Evolutionary conservation across 1,140 invertebrate species (phyloP).

Genomic region (Samia ricini): DNA sequence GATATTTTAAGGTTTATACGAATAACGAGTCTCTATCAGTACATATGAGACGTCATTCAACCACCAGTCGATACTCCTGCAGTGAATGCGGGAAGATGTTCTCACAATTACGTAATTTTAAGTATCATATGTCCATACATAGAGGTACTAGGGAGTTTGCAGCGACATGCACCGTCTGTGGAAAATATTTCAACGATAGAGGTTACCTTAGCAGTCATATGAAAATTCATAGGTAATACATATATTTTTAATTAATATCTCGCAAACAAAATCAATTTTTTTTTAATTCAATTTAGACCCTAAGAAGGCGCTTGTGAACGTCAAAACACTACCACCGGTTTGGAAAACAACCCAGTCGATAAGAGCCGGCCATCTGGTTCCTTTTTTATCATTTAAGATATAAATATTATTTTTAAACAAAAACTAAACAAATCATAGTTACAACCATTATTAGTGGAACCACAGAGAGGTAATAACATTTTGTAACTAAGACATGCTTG

Average conservation of each 20-base stretch:
- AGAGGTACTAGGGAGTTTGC: constrained; percentile 87
- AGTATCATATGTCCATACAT: constrained; percentile 86
- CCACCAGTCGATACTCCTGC: constrained; percentile 82
- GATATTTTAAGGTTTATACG: constrained; percentile 37
- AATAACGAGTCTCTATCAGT: constrained; percentile 25
- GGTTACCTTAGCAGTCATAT: constrained; percentile 88
- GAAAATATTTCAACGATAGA: constrained; percentile 87
- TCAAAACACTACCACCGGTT: no score
- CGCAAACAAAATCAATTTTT: no score
- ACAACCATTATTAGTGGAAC: no score
- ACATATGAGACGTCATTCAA: constrained; percentile 37
- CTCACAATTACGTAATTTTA: constrained; percentile 86
- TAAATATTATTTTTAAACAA: no score
- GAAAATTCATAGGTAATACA: constrained; percentile 84
- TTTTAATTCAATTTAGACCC: no score
- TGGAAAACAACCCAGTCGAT: no score
- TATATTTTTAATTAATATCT: background rate
- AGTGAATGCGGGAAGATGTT: constrained; percentile 88
- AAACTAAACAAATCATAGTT: no score
- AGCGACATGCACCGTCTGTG: constrained; percentile 86
- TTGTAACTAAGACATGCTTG: no score
- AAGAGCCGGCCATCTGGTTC: no score
- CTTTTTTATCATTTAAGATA: no score
- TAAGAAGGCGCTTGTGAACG: no score
- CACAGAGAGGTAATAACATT: no score